Conservation (phyloP, 2,797 vertebrate species). For the Loriculus beryllinus region DNA sequence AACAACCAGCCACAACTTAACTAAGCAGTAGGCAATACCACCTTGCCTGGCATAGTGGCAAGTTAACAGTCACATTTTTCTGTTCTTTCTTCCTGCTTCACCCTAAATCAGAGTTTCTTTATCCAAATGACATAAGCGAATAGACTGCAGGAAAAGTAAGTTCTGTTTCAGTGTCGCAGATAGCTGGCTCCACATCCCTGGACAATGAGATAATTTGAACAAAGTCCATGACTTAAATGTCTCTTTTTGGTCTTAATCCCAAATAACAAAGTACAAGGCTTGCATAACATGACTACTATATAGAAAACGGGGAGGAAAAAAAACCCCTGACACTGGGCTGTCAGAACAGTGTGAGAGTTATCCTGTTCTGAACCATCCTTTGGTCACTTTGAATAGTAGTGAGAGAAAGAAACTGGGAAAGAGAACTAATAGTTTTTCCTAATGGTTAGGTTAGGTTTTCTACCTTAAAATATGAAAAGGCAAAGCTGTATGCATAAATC, state of each 20-base stretch:
- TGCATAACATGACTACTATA: background rate
- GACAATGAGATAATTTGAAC: constrained; percentile 48
- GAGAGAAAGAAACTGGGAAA: background rate
- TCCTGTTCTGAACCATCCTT: background rate
- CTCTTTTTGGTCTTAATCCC: background rate
- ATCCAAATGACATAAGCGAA: constrained; percentile 21
- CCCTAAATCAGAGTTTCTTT: background rate
- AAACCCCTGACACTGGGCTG: background rate
- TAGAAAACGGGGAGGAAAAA: background rate
- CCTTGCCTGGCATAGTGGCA: background rate
- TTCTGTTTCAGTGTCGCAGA: background rate
- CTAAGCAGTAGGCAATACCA: background rate
- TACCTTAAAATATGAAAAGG: background rate
- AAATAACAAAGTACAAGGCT: background rate
- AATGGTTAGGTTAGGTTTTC: background rate
- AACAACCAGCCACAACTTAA: background rate
- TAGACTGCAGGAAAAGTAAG: constrained; percentile 25
- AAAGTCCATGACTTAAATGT: constrained; percentile 3
- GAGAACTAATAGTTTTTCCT: background rate
- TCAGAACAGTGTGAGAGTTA: background rate
- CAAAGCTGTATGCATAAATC: background rate
- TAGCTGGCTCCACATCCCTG: background rate
- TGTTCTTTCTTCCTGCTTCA: background rate
- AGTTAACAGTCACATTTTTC: background rate
- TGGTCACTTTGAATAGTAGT: accelerated